Evolutionary conservation across 2,888 invertebrate species (phyloP), one percentile per base, ranked within the genome.

Genomic region (Galerucella nymphaeae): DNA sequence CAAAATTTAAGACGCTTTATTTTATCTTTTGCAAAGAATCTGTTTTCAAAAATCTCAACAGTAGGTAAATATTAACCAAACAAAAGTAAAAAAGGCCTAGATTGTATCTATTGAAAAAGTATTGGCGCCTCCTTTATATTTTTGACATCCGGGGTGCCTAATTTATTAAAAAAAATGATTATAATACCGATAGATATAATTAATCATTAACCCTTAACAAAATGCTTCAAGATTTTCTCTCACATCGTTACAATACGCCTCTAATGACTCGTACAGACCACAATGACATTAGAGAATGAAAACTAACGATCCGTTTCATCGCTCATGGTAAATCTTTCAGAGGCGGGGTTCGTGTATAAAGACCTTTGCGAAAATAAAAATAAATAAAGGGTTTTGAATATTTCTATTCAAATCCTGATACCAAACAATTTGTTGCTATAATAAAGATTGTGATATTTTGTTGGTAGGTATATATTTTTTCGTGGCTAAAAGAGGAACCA

Each of bases 221-320:
- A 83, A 82, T 71, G 72, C 73, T 75, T 76, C 77, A 82, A 83
- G 82, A 83, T 82, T 82, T 80, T 79, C 80, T 83, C 79, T 80
- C 81, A 81, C 81, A 79, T 79, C 75, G 66, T 66, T 62, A 76
- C 85, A 84, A 85, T 85, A 84, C 81, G 67, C 77, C 72, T 81
- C 82, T 83, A 85, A 85, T 85, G 85, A 85, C 84, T 81, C 84
- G 84, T 83, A 84, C 78, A 83, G 80, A 77, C 84, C 83, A 84
- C 83, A 84, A 83, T 84, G 84, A 83, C 80, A 80, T 80, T 82
- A 82, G 81, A 85, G 84, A 84, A 84, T 84, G 83, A 81, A 82
- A 84, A 83, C 85, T 85, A 85, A 85, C 84, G 85, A 85, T 84
- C 84, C 85, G 80, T 85, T 84, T 85, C 85, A 85, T 85, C 83